A percentile compares a stretch with the other conserved stretches of the same genome.
These are phyloP conservation scores for Anisognathus igniventris DNA, from an alignment of 2,797 vertebrate genomes.

Conservation along the genomic window DNA sequence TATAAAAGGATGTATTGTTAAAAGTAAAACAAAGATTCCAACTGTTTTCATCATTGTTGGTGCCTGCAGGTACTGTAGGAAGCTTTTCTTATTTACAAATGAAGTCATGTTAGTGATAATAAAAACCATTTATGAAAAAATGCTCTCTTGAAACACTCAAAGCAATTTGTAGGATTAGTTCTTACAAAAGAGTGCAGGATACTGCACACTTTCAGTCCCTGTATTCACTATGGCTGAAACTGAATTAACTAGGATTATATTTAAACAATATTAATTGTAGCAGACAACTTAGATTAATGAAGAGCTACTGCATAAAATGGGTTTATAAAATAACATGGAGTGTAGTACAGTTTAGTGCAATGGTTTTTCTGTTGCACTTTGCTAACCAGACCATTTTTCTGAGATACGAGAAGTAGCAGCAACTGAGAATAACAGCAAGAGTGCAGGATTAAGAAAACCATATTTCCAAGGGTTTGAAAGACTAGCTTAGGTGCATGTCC, in stretches of 20 bases:
- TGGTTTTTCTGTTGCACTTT: neutral
- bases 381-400: neutral
- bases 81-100: neutral
- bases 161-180: constrained; percentile 7
- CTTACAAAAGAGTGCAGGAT: neutral
- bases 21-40: neutral
- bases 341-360: neutral
- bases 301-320: neutral
- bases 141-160: neutral
- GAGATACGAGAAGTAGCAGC: neutral
- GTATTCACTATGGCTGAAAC: neutral
- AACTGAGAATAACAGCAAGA: neutral
- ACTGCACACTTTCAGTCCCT: neutral
- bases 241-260: neutral
- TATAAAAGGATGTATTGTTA: neutral
- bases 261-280: neutral
- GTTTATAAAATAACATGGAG: neutral
- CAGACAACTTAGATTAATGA: neutral
- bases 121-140: neutral
- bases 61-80: neutral
- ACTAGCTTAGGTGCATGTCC: neutral
- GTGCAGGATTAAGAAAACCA: neutral
- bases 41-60: neutral
- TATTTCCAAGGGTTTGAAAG: neutral
- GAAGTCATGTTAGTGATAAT: neutral